A percentile compares a stretch with the other conserved stretches of the same genome.
These are phyloP conservation scores for Trissolcus brochymenae DNA, from an alignment of 2,888 invertebrate species.

Conservation along the genomic window DNA sequence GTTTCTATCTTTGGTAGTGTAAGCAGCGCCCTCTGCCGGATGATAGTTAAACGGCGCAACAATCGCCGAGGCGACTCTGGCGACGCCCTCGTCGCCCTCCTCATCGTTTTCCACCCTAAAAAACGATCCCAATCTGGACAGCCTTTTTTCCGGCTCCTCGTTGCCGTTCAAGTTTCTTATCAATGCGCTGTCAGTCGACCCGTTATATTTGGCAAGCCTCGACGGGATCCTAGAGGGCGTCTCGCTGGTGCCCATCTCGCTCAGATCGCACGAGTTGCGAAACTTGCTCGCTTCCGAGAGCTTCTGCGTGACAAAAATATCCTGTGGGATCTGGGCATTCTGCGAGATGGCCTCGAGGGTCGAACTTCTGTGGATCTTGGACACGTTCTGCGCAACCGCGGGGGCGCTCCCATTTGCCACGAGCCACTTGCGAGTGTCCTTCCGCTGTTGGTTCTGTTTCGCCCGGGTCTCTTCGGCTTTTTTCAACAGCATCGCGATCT, in stretches of 20 bases:
- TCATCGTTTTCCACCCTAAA: conserved; percentile 47
- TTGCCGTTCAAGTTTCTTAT: conserved; percentile 57
- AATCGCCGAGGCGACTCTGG: conserved; percentile 71
- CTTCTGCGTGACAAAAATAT: conserved; percentile 24
- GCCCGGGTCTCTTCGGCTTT: conserved; percentile 84
- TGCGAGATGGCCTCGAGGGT: conserved; percentile 80
- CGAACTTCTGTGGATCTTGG: conserved; percentile 79
- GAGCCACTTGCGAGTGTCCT: conserved; percentile 80
- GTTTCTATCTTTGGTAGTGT: conserved; percentile 50
- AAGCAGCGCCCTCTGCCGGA: conserved; percentile 65
- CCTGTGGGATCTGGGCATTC: conserved; percentile 7
- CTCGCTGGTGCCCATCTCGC: conserved; percentile 64
- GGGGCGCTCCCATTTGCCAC: conserved; percentile 52
- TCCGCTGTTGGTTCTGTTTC: conserved; percentile 77
- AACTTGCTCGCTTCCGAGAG: conserved; percentile 61
- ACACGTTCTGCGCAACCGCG: conserved; percentile 28
- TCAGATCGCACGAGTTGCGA: conserved; percentile 71
- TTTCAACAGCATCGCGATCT: conserved; percentile 89
- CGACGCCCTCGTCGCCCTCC: conserved; percentile 49
- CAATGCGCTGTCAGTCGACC: conserved; percentile 47
- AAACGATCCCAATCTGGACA: conserved; percentile 37
- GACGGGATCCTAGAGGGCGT: conserved; percentile 68
- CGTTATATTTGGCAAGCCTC: conserved; percentile 60
- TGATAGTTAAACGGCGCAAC: conserved; percentile 78
- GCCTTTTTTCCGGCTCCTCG: conserved; percentile 66